These are phyloP conservation scores for Chrysomallon squamiferum DNA, from an alignment of 1,140 invertebrate genomes.

Conservation along the genomic window DNA sequence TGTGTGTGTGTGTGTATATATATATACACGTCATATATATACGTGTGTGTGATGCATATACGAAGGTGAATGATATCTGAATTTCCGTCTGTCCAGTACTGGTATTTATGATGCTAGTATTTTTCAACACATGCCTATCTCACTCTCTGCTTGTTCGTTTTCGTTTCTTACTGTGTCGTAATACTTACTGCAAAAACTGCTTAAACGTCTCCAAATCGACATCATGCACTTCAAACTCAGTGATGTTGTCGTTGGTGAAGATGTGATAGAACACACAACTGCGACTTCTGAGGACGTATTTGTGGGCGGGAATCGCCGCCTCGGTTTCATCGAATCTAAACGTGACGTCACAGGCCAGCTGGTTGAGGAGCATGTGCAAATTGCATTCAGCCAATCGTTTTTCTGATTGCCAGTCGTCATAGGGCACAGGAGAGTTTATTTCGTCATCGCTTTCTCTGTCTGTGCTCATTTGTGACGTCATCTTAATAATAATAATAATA, in stretches of 20 bases:
- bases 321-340: constrained; percentile 53
- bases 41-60: no score
- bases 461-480: no score
- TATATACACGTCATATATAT: no score
- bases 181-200: constrained; percentile 67
- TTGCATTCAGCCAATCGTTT: constrained; percentile 29
- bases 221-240: constrained; percentile 80
- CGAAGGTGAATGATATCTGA: no score
- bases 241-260: constrained; percentile 72
- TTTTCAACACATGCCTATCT: no score
- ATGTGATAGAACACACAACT: constrained; percentile 84
- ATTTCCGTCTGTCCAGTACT: no score
- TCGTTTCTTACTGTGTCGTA: no score
- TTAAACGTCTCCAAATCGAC: constrained; percentile 75
- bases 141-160: no score
- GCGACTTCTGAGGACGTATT: constrained; percentile 79
- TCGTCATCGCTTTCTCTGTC: no score
- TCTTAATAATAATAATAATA: no score
- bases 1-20: no score
- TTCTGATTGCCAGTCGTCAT: constrained; percentile 36
- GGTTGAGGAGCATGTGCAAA: constrained; percentile 32
- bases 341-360: constrained; percentile 32
- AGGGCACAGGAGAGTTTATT: neutral
- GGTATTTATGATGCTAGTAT: no score
- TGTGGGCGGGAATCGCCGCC: constrained; percentile 76